A percentile compares a stretch with the other conserved stretches of the same genome.
Conservation (phyloP, 2,113 vertebrate genomes). For the Progne subis region DNA sequence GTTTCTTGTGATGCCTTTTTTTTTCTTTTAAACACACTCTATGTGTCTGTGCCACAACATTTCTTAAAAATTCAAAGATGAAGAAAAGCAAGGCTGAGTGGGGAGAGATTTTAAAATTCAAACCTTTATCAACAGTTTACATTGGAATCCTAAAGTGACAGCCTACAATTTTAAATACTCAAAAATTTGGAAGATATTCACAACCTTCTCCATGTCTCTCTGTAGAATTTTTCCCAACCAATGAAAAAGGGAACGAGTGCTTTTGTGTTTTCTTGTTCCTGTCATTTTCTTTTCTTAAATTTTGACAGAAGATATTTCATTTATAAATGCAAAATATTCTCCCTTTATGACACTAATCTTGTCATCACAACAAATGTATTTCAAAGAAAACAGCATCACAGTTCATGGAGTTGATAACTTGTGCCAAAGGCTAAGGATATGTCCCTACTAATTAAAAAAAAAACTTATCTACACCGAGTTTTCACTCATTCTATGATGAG, state of each 20-base stretch:
- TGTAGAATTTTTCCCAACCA: background rate
- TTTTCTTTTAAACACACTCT: background rate
- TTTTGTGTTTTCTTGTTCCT: background rate
- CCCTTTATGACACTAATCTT: background rate
- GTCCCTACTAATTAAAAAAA: slow-evolving; percentile 24
- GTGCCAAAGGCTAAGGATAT: slow-evolving; percentile 17
- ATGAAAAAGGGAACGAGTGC: background rate
- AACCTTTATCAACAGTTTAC: background rate
- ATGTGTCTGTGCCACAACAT: background rate
- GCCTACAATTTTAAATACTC: background rate
- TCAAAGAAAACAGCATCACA: slow-evolving; percentile 16
- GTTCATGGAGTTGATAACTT: background rate
- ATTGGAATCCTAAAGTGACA: background rate
- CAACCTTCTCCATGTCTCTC: background rate
- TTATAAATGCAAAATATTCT: slow-evolving; percentile 39
- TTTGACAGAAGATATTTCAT: slow-evolving; percentile 5
- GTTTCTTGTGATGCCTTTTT: background rate
- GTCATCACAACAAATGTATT: slow-evolving; percentile 8
- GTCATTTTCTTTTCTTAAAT: background rate
- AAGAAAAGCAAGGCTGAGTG: background rate
- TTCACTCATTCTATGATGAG: background rate
- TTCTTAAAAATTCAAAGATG: background rate
- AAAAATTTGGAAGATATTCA: background rate
- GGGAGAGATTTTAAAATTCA: background rate
- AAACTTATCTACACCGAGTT: background rate